Evolutionary conservation across 2,888 invertebrate genomes (phyloP), one percentile per base, ranked within the genome.

Genomic region (Augochlorella aurata): DNA sequence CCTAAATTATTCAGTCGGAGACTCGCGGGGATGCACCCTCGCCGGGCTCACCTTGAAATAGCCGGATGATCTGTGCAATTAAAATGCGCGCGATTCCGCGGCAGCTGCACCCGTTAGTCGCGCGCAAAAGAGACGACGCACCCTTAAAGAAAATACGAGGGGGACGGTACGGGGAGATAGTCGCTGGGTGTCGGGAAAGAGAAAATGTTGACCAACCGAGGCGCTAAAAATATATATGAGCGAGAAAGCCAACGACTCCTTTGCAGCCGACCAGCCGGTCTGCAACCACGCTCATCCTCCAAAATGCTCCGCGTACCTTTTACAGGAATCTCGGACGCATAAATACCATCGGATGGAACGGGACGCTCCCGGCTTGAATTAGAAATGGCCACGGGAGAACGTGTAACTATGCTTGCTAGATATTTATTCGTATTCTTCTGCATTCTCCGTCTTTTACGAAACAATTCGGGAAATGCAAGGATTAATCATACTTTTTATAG

Each of bases 191-290:
- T 16, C 54, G 21, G 66, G 80, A 83, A 74, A 73, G 79, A 86
- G 87, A 86, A 90, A 90, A 90, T 90, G 90, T 87, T 88, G 90
- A 90, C 89, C 90, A 91, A 88, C 88, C 83, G 71, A 71, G 81
- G 77, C 78, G 81, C 87, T 90, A 91, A 90, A 90, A 90, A 88
- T 88, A 90, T 89, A 87, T 86, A 83, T 66, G 74, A 82, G 85
- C 89, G 85, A n/a, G n/a, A 88, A 85, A 90, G 90, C 85, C 90
- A 87, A 90, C 85, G 89, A 87, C 90, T 89, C 81, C 83, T 65
- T 47, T 61, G 74, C 66, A 44, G 8, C 14, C 49, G 52, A 65
- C 54, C 68, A 52, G 45, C 49, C 52, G 18, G 14, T 54, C 82
- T 84, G 29, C 38, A 14, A 10, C 47, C 47, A 82, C 88, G 88